Base-by-base conservation (phyloP, 2,888 invertebrate genomes). In the Ephialtes manifestator region DNA sequence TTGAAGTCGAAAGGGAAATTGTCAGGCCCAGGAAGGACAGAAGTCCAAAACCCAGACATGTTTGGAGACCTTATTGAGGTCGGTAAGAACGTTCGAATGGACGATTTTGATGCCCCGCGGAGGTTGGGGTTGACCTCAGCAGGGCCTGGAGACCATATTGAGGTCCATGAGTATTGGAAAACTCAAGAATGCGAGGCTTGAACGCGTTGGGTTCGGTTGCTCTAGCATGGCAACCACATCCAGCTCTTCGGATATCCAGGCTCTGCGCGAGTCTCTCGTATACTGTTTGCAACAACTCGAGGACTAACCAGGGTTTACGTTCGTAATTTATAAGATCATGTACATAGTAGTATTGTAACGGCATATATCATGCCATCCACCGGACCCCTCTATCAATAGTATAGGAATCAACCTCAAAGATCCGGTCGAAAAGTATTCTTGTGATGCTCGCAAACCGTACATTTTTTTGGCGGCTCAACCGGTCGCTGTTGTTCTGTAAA, bases 261-360 rank as follows among this genome's bases (percentile, higher is more conserved):
- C 60, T 76, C 76, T 55, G 51, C 63, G 68, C 72, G 77, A 55
- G 80, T 67, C 71, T 76, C 46, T 65, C 65, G 71, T 65, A 72
- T 72, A 83, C 79, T 28, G 86, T 85, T 87, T 81, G 87, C 87
- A 90, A 88, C 90, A 91, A 93, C 91, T 93, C 91, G 91, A 92
- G 94, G 94, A 94, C 93, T 93, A 93, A 94, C 93, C 94, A 94
- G 94, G 94, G 94, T 94, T 93, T 92, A 92, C 89, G 90, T 92
- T 92, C 90, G 88, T 86, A 86, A 87, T 83, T 84, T 67, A 77
- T 83, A 65, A 79, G 80, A 63, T 72, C 76, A 48, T 85, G 85
- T 85, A 85, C 80, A 85, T 85, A 85, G 76, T 80, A 76, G 65
- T 60, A 74, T 24, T 79, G 65, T 79, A 85, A 75, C 4, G 68